Evolutionary conservation across 2,797 vertebrate genomes (phyloP), one percentile per base, ranked within the genome.

Genomic region (Heteromormyrus szaboi): DNA sequence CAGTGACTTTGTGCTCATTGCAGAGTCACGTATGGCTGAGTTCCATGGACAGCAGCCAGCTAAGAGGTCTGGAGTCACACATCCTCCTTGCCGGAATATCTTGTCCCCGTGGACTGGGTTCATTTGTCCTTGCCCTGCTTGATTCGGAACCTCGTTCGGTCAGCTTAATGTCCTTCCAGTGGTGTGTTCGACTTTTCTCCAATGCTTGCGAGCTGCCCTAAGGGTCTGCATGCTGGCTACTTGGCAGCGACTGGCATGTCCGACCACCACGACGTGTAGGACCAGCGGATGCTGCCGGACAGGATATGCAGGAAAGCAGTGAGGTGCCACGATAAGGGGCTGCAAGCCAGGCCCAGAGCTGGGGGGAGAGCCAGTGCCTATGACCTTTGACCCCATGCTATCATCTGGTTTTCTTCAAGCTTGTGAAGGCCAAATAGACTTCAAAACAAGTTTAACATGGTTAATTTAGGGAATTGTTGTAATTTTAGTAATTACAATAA

Each of bases 401-500:
- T 84, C 81, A 2, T 84, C 46, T 84, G 81, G 46, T 84, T 84
- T 84, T 84, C 81, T 51, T 84, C 46, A 48, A 51, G 37, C 25
- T 51, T 9, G 11, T 51, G 46, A 48, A 84, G 46, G 46, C 3
- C 81, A 12, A 84, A 84, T 50, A 84, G 46, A 44, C 46, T 44
- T 84, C 81, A 84, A 51, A 50, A 84, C 46, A n/a, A 51, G 46
- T 84, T 84, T 48, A 84, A 50, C 44, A 51, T 7, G 81, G 81
- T 84, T 22, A 84, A 51, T 22, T 25, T 11, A 84, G 22, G 3
- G 81, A 84, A 84, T 51, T 84, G 81, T 84, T 22, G 46, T 51
- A 48, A 50, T 84, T 84, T 48, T n/a, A 50, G 81, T 48, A 84
- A 48, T 84, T 84, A n/a, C 81, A 84, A 51, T 51, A 84, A 51